Percentiles rank a stretch among this genome's conserved stretches.
These are phyloP conservation scores for Rhopalosiphum padi DNA, from an alignment of 1,140 invertebrate species.

Conservation along the genomic window DNA sequence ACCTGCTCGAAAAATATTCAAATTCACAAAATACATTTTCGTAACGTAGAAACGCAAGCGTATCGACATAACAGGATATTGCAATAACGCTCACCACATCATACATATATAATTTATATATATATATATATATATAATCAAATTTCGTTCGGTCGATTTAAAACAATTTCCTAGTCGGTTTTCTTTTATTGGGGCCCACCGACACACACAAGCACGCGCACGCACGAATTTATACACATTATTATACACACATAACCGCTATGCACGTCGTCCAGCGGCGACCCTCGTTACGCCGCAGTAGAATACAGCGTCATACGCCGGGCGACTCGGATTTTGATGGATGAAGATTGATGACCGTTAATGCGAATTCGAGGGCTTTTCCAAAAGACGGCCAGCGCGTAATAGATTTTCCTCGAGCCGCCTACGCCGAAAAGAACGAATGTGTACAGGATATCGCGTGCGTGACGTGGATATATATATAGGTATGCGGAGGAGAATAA, in stretches of 20 bases:
- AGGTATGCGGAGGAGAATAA: constrained; percentile 5
- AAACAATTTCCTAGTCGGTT: constrained; percentile 9
- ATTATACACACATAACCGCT: constrained; percentile 6
- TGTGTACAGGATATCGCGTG: neutral
- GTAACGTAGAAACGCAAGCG: neutral
- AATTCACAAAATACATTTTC: constrained; percentile 5
- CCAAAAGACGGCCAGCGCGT: constrained; percentile 16
- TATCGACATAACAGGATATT: neutral
- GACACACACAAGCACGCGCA: neutral
- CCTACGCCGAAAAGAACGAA: neutral
- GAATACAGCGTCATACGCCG: neutral
- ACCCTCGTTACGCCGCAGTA: constrained; percentile 21
- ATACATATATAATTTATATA: neutral
- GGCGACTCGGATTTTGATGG: constrained; percentile 49
- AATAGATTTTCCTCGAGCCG: constrained; percentile 45
- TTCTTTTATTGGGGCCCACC: neutral
- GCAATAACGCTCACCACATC: neutral
- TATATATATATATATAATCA: neutral
- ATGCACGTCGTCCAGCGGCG: neutral
- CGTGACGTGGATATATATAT: neutral
- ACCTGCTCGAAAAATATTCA: neutral
- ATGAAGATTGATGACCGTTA: constrained; percentile 58
- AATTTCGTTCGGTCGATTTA: constrained; percentile 13
- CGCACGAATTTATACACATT: neutral
- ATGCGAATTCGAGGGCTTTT: constrained; percentile 53